A percentile compares a stretch with the other conserved stretches of the same genome.
Conservation (phyloP, 2,113 vertebrate genomes). For the Pterocles burchelli region DNA sequence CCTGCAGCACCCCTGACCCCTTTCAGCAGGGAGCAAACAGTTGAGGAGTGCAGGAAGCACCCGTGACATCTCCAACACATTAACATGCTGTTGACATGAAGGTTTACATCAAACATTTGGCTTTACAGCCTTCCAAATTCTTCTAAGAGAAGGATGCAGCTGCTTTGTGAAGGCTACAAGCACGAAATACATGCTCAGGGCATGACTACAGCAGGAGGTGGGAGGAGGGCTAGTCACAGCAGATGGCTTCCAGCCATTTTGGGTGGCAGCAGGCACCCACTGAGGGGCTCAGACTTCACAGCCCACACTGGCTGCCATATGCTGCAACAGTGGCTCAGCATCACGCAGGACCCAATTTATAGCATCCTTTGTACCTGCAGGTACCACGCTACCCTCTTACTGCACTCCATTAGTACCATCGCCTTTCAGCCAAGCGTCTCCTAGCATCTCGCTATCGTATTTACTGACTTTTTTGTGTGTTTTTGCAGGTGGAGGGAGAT, state of each 20-base stretch:
- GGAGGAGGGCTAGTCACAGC: conserved; percentile 34
- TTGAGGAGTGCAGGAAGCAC: background rate
- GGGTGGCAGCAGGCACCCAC: conserved; percentile 5
- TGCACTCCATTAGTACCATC: background rate
- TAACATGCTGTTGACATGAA: background rate
- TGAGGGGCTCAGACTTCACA: background rate
- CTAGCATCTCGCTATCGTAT: background rate
- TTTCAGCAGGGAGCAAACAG: background rate
- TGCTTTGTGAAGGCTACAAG: background rate
- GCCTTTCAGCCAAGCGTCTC: background rate
- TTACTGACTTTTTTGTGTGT: background rate
- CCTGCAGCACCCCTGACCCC: background rate
- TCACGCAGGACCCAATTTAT: conserved; percentile 5
- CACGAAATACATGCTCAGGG: background rate
- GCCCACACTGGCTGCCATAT: conserved; percentile 37
- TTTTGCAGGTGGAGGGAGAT: background rate
- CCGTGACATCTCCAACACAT: background rate
- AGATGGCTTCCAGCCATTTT: conserved; percentile 34
- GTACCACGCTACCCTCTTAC: background rate
- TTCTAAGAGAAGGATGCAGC: background rate
- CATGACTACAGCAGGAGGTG: conserved; percentile 13
- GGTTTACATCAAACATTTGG: background rate
- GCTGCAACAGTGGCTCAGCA: conserved; percentile 34
- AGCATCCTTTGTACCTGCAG: background rate
- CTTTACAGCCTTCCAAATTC: background rate